Percentiles rank a stretch among this genome's conserved stretches.
phyloP scores from a whole-genome alignment of 1,140 invertebrate genomes.

The Campoletis sonorensis region DNA sequence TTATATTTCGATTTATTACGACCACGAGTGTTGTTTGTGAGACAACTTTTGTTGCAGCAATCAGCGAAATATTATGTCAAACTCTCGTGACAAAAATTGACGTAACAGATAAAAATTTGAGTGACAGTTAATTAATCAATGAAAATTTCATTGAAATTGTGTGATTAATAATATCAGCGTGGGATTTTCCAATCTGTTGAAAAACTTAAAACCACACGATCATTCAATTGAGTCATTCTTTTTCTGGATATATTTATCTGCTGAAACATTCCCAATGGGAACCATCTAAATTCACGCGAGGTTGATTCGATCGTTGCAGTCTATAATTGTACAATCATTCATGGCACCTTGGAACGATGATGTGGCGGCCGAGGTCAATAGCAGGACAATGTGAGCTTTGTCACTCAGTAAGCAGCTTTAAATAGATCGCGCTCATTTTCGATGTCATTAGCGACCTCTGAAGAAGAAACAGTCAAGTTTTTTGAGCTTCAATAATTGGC shows the following conservation, averaged over 20 bases:
- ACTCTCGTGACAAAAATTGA: too few species aligned
- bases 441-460: slow-evolving; percentile 1
- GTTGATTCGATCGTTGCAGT: slow-evolving; percentile 9
- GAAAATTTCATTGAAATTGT: not conserved
- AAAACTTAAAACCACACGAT: not conserved
- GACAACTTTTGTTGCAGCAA: too few species aligned
- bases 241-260: not conserved
- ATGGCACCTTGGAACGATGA: slow-evolving; percentile 26
- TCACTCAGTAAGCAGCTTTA: slow-evolving; percentile 18
- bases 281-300: slow-evolving; percentile 26
- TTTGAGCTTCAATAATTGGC: not conserved
- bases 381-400: slow-evolving; percentile 41
- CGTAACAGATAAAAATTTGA: too few species aligned
- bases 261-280: slow-evolving; percentile 3
- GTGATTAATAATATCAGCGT: not conserved
- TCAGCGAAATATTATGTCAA: too few species aligned
- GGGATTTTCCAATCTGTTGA: not conserved
- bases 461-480: not conserved
- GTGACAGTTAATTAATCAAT: not conserved
- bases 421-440: slow-evolving; percentile 24
- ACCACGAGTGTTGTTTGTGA: too few species aligned
- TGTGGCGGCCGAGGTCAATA: slow-evolving; percentile 45
- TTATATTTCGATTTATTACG: too few species aligned
- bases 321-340: slow-evolving; percentile 43
- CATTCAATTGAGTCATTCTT: not conserved